Evolutionary conservation across 2,888 invertebrate species (phyloP), one percentile per base, ranked within the genome.

Genomic region (Epirrita christyi): DNA sequence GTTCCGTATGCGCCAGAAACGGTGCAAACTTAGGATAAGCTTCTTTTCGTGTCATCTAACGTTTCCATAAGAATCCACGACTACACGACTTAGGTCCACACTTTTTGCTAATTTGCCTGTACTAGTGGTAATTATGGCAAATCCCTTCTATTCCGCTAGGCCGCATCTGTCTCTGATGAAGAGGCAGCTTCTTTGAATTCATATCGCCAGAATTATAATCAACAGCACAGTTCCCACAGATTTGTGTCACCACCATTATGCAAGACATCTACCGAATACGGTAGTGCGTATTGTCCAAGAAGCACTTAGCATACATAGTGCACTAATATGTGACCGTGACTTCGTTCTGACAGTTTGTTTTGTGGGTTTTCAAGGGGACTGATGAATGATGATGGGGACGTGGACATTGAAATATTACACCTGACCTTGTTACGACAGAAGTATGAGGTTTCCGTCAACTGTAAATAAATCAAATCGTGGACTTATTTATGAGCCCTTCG

Each of bases 221-320:
- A 15, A 27, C 1, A 37, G 8, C 9, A 21, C 2, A n/a, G 34
- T 59, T 59, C 46, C 43, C 46, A 54, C 44, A 50, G 10, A 6
- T n/a, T 10, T 42, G 50, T 48, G 50, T 48, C 44, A 27, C 34
- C 27, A 21, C 29, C 28, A n/a, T 61, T 42, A 55, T 46, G 36
- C 53, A 59, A 60, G 43, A 28, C 50, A 59, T 50, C 54, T 6
- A 43, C 46, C 58, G 45, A 41, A 53, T 53, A 58, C 28, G 53
- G 53, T 37, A 59, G 45, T 59, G 27, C 28, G 2, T 47, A 58
- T 53, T 54, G 50, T 55, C 37, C 9, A 46, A 40, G 43, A 52
- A 49, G 10, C 53, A 48, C 48, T 58, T 52, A 52, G 44, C 47
- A 52, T 38, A 40, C 47, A 47, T 14, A 42, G 28, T 51, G 49